These are phyloP conservation scores for Drosophila auraria DNA, from an alignment of 1,140 invertebrate species.

Conservation along the genomic window DNA sequence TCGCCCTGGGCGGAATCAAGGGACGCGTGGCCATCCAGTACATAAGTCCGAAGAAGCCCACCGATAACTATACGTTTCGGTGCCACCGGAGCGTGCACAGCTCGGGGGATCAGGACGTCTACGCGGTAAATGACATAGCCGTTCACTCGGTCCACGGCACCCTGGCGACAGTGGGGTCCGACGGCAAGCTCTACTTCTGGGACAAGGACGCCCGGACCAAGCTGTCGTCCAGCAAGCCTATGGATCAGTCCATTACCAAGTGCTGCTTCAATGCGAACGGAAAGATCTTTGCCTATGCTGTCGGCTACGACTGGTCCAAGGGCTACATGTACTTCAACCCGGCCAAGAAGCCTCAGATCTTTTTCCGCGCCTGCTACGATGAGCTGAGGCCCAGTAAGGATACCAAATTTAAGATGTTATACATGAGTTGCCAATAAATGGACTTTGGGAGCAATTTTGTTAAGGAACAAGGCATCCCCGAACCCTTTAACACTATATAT, in stretches of 20 bases:
- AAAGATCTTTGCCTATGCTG: conserved; percentile 98
- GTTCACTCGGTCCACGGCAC: conserved; percentile 99
- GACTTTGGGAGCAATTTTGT: too few species aligned
- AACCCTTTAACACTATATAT: too few species aligned
- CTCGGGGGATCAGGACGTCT: conserved; percentile 88
- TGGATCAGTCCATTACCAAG: conserved; percentile 97
- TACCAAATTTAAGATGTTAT: too few species aligned
- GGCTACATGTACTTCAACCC: conserved; percentile 97
- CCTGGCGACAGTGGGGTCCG: conserved; percentile 97
- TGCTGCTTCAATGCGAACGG: conserved; percentile 98
- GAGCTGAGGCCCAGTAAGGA: conserved; percentile 93
- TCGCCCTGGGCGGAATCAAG: conserved; percentile 97
- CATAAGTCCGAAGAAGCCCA: conserved; percentile 85
- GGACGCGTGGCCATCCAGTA: conserved; percentile 98
- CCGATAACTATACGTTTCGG: too few species aligned
- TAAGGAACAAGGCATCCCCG: too few species aligned
- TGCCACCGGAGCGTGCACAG: conserved; percentile 97
- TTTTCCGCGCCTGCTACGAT: conserved; percentile 96
- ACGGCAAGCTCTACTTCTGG: conserved; percentile 99
- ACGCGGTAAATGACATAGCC: conserved; percentile 97
- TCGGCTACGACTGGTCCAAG: conserved; percentile 99
- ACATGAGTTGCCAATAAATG: too few species aligned
- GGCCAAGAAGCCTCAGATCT: conserved; percentile 97
- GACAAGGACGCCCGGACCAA: conserved; percentile 99
- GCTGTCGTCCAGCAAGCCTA: conserved; percentile 96